Conservation (phyloP, 2,113 vertebrate species). For the Gambusia affinis region DNA sequence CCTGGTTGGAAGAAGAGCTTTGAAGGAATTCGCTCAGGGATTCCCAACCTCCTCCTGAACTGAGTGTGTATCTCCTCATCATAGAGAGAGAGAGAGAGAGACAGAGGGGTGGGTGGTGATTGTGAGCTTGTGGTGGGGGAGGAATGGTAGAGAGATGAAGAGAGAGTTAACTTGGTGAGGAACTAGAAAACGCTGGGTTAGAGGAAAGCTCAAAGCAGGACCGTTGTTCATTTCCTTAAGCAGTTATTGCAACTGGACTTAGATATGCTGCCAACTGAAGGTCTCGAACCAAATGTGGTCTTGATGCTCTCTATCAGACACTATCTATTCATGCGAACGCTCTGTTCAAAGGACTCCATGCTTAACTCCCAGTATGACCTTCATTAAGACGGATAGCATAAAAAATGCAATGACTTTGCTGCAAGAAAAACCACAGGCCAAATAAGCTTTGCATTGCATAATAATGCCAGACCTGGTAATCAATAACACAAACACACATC, state of each 20-base stretch:
- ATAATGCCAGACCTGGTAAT: conserved; percentile 74
- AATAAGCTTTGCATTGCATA: conserved; percentile 80
- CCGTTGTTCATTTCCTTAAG: conserved; percentile 24
- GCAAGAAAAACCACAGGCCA: conserved; percentile 77
- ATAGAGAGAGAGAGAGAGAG: conserved; percentile 35
- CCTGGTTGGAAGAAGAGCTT: conserved; percentile 74
- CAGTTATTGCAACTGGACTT: conserved; percentile 45
- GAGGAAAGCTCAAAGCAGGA: conserved; percentile 44
- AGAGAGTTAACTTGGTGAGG: conserved; percentile 27
- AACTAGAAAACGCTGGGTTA: conserved; percentile 31
- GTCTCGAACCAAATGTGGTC: conserved; percentile 59
- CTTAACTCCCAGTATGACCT: conserved; percentile 75
- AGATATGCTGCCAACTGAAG: conserved; percentile 45
- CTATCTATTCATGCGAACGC: conserved; percentile 52
- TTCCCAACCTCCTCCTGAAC: conserved; percentile 76
- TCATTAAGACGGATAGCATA: conserved; percentile 78
- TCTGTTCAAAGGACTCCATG: conserved; percentile 57
- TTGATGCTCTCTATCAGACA: conserved; percentile 29
- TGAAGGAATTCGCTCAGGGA: conserved; percentile 78
- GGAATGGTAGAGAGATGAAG: conserved; percentile 37
- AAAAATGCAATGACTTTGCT: conserved; percentile 78
- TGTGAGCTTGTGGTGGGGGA: conserved; percentile 1
- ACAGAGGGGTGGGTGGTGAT: conserved; percentile 24
- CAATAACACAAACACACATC: conserved; percentile 78
- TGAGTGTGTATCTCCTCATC: conserved; percentile 72